Evolutionary conservation across 2,113 vertebrate species (phyloP), one percentile per base, ranked within the genome.

Genomic region (Brachypodius melanocephalos): DNA sequence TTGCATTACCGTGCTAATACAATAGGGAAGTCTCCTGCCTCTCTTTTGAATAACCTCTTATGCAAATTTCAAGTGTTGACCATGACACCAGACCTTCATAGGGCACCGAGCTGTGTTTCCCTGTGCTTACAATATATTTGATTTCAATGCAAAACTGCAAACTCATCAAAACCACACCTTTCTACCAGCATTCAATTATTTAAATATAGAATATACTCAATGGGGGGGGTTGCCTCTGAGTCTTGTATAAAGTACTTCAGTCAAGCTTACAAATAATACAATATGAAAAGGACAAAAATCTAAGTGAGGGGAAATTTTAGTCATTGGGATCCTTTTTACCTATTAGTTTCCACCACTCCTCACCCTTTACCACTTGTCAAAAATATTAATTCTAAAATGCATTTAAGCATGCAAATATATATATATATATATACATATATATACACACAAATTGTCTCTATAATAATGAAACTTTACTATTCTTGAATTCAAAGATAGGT

Each of bases 1-100:
- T 91, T 96, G 81, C 74, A 92, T 97, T 96, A 93, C 75, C 46
- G 63, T 96, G 81, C 29, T 94, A 96, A 96, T 95, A 93, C 93
- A 96, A 93, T 77, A 95, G 93, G 77, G n/a, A 94, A 96, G 79
- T 89, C 61, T 92, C 49, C 66, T 81, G 77, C 72, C 80, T 94
- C 90, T 88, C 68, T 96, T 93, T 72, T 89, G 83, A 96, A 93
- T 95, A 95, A 96, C 89, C 84, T 61, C 80, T 96, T 62, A 95
- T 96, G 95, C 88, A 97, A 95, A 97, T 97, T 88, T 95, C 34
- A 40, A 5, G 85, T 63, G 93, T 93, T 97, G 96, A 96, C 95
- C 96, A 94, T 97, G 96, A 96, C 96, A 96, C 85, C 57, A 94
- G 85, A 77, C 84, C 68, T 91, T 95, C 79, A 72, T 2, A 95